These are phyloP conservation scores for Grallaria varia DNA, from an alignment of 2,113 vertebrate genomes.

Conservation along the genomic window DNA sequence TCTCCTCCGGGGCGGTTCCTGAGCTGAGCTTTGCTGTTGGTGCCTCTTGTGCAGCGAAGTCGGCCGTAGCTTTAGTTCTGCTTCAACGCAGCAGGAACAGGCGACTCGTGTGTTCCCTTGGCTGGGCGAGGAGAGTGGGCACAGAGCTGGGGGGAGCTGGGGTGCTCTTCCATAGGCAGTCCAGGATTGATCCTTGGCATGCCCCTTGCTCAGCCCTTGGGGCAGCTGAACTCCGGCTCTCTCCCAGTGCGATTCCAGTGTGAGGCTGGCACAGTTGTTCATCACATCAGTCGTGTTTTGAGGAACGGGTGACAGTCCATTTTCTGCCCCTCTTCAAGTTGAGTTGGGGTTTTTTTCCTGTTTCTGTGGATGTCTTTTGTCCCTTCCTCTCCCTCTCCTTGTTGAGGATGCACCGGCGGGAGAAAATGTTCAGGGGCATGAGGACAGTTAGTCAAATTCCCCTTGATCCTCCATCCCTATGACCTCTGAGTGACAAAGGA, in stretches of 20 bases:
- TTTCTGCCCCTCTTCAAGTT: background rate
- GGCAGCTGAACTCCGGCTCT: background rate
- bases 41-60: conserved; percentile 31
- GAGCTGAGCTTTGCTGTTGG: conserved; percentile 48
- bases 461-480: background rate
- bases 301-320: background rate
- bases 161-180: background rate
- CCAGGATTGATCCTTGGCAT: fast-evolving
- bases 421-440: background rate
- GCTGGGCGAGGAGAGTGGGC: background rate
- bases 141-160: background rate
- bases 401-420: background rate
- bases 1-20: background rate
- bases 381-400: background rate
- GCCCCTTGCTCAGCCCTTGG: background rate
- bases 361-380: background rate
- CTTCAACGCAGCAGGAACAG: fast-evolving
- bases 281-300: fast-evolving
- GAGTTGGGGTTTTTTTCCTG: background rate
- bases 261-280: background rate
- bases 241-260: background rate
- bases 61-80: background rate
- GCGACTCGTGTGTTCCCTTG: background rate
- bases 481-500: background rate
- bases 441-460: background rate